Evolutionary conservation across 2,113 vertebrate species (phyloP).

Genomic region (Embiotoca jacksoni): DNA sequence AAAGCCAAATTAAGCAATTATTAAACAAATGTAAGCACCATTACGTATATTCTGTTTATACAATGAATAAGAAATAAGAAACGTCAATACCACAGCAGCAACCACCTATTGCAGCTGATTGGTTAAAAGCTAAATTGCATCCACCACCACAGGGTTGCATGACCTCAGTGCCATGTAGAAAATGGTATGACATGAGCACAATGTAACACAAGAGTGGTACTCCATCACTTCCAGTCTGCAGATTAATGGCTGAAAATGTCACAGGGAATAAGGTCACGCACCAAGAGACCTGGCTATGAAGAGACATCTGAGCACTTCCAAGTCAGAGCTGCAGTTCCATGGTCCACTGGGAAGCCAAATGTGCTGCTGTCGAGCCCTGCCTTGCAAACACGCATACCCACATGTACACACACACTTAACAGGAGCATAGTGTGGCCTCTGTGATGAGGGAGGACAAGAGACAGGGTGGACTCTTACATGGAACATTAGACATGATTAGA

Average conservation of each 20-base stretch:
- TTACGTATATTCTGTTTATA: not conserved
- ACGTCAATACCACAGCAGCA: constrained; percentile 30
- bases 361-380: constrained; percentile 59
- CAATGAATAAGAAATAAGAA: constrained; percentile 2
- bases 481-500: constrained; percentile 81
- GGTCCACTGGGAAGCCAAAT: constrained; percentile 70
- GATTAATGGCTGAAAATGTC: constrained; percentile 85
- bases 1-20: not conserved
- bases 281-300: constrained; percentile 78
- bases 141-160: constrained; percentile 37
- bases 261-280: constrained; percentile 82
- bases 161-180: constrained; percentile 68
- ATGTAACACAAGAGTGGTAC: constrained; percentile 71
- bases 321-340: constrained; percentile 62
- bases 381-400: constrained; percentile 31
- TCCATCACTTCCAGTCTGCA: constrained; percentile 79
- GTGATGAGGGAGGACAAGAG: constrained; percentile 67
- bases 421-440: constrained; percentile 41
- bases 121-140: constrained; percentile 64
- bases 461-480: constrained; percentile 73
- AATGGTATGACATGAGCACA: constrained; percentile 72
- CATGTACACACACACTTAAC: constrained; percentile 39
- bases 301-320: constrained; percentile 73
- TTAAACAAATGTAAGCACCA: not conserved
- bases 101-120: constrained; percentile 30